Evolutionary conservation across 2,888 invertebrate species (phyloP), one percentile per base, ranked within the genome.

Genomic region (Drosophila mulleri): DNA sequence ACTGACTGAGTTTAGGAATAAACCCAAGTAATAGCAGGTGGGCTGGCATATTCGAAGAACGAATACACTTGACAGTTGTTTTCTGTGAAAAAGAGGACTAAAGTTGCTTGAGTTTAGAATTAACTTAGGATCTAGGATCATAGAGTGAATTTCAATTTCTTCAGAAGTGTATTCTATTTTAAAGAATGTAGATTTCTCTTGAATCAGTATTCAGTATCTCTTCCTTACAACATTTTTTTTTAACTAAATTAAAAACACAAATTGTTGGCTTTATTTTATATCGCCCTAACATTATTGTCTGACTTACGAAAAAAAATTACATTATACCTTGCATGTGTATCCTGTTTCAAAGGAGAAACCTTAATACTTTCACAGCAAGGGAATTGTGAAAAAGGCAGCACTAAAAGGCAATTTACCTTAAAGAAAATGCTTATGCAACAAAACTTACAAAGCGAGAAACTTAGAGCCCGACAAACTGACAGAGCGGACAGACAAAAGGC

Each of bases 371-470:
- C n/a, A 18, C 41, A 9, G 18, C n/a, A 23, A 69, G 58, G 6
- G 67, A 32, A 62, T n/a, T n/a, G 32, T 12, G 26, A 20, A 66
- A 64, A 64, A 64, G 23, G 47, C 37, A 53, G 48, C 47, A 45
- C 63, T 59, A 75, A 67, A 62, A 65, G 58, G 67, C 63, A 78
- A 75, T 78, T 82, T 78, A 66, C 67, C 71, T 79, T 79, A 50
- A 71, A 75, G 70, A 66, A 67, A 65, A 60, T 76, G 67, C 59
- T 67, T 67, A 54, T 63, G 65, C 76, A 66, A 66, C 42, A 62
- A 23, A 69, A 75, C 41, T 57, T 35, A 23, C 52, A 53, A 26
- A 58, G 20, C 14, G 44, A 47, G 35, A 59, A 57, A 62, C 56
- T 65, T 47, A 52, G 50, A 37, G 29, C 7, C 4, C 35, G 58